Conservation (phyloP, 2,113 vertebrate genomes). For the Microcebus griseorufus region DNA sequence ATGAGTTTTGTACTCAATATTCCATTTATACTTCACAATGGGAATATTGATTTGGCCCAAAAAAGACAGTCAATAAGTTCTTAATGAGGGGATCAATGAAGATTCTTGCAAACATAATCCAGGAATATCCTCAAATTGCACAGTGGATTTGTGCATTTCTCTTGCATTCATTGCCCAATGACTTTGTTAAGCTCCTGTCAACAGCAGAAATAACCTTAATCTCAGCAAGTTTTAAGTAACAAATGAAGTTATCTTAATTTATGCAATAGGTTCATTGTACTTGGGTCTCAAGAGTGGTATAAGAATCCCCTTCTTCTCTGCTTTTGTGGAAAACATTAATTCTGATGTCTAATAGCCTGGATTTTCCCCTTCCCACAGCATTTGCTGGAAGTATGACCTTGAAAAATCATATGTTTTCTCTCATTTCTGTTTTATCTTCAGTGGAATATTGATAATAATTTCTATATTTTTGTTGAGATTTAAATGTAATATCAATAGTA, state of each 20-base stretch:
- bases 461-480: neutral
- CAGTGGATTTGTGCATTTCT: neutral
- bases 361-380: neutral
- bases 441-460: neutral
- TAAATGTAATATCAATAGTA: neutral
- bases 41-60: neutral
- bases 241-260: neutral
- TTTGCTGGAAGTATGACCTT: neutral
- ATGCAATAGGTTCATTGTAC: neutral
- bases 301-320: neutral
- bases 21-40: neutral
- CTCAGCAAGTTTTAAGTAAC: neutral
- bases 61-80: neutral
- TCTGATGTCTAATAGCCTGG: neutral
- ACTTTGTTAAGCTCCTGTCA: neutral
- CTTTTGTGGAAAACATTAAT: neutral
- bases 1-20: neutral
- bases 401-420: neutral
- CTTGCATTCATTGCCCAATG: neutral
- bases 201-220: neutral
- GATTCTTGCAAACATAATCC: neutral
- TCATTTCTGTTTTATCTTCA: neutral
- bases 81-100: neutral
- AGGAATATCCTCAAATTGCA: neutral
- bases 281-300: neutral